Evolutionary conservation across 2,113 vertebrate species (phyloP).

Genomic region (Cololabis saira): DNA sequence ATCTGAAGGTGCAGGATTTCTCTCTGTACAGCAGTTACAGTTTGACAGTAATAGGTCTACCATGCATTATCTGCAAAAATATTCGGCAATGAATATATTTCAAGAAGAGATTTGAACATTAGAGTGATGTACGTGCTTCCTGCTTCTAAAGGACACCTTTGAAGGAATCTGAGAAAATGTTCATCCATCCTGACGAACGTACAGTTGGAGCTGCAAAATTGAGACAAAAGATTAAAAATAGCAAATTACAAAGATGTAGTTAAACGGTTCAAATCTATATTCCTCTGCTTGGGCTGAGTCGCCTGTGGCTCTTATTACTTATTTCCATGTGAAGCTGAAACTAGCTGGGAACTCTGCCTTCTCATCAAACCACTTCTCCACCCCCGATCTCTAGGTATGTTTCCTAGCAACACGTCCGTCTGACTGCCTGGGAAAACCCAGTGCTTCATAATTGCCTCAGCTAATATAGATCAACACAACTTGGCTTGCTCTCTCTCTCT

Average conservation of each 20-base stretch:
- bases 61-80: neutral
- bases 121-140: neutral
- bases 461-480: constrained; percentile 68
- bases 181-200: neutral
- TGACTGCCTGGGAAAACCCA: constrained; percentile 76
- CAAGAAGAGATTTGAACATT: neutral
- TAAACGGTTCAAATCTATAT: constrained; percentile 18
- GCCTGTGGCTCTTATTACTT: constrained; percentile 25
- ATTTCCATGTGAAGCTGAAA: constrained; percentile 50
- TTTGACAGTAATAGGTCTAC: neutral
- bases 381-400: constrained; percentile 67
- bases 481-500: constrained; percentile 37
- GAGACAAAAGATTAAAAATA: constrained; percentile 14
- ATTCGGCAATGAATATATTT: constrained; percentile 36
- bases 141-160: neutral
- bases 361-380: constrained; percentile 61
- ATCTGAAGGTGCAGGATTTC: neutral
- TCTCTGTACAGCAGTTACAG: neutral
- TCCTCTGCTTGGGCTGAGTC: constrained; percentile 2
- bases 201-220: constrained; percentile 4
- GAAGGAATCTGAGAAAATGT: neutral
- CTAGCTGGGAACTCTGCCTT: constrained; percentile 56
- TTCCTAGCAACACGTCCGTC: constrained; percentile 77
- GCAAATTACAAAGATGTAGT: constrained; percentile 21
- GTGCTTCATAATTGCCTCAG: constrained; percentile 68